Percentiles rank a stretch among this genome's conserved stretches.
Conservation (phyloP, 2,888 invertebrate genomes). For the Polydrusus pterygomalis region DNA sequence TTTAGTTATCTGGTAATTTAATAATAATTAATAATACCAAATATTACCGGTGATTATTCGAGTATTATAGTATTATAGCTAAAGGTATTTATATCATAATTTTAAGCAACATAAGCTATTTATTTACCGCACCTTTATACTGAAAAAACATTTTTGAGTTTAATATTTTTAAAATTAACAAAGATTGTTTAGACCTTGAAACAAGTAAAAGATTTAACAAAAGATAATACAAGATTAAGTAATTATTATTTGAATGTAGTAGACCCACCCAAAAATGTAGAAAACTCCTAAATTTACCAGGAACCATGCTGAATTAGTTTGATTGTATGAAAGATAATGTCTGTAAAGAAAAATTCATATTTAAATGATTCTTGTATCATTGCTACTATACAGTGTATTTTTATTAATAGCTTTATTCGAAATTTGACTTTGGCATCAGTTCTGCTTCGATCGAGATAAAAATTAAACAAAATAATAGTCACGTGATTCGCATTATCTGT, state of each 20-base stretch:
- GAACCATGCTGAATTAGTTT: background rate
- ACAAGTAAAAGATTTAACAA: background rate
- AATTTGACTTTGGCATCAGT: too few species aligned
- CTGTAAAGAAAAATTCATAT: background rate
- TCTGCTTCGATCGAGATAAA: too few species aligned
- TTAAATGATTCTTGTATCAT: constrained; percentile 1
- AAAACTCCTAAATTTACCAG: background rate
- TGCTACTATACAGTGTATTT: too few species aligned
- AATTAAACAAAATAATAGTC: too few species aligned
- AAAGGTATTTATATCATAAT: too few species aligned
- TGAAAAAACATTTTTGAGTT: background rate
- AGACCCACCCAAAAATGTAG: constrained; percentile 9
- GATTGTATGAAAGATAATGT: background rate
- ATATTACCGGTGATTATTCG: too few species aligned
- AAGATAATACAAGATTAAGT: background rate
- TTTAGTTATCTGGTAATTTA: too few species aligned
- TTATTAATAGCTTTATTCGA: too few species aligned
- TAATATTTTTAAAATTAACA: constrained; percentile 6
- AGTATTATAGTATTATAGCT: too few species aligned
- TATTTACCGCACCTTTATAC: background rate
- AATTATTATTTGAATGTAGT: background rate
- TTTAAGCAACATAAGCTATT: too few species aligned
- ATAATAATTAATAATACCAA: too few species aligned
- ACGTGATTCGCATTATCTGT: too few species aligned
- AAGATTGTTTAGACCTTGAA: background rate